phyloP scores from a whole-genome alignment of 2,113 vertebrate species.

The Lamprologus lemairii region DNA sequence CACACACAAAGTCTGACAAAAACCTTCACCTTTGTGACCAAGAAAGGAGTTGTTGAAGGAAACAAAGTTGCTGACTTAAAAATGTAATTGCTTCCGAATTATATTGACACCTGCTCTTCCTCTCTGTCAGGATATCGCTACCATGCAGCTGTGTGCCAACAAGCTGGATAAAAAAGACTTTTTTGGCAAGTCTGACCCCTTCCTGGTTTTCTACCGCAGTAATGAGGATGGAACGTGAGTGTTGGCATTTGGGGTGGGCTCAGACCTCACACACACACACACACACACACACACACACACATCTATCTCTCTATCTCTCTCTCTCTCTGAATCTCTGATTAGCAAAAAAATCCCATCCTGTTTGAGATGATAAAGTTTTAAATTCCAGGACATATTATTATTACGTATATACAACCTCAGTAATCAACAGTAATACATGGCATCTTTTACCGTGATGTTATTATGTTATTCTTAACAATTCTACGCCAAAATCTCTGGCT shows the following conservation, averaged over 20 bases:
- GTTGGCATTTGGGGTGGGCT: not conserved
- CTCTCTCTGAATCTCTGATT: not conserved
- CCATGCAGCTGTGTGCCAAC: constrained; percentile 97
- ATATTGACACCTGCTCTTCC: not conserved
- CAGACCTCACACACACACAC: not conserved
- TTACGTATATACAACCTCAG: not conserved
- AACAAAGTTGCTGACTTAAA: not conserved
- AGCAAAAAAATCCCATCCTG: not conserved
- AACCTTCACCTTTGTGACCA: not conserved
- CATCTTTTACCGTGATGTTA: not conserved
- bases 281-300: too few species aligned
- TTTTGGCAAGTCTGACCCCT: constrained; percentile 96
- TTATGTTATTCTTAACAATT: not conserved
- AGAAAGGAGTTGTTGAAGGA: not conserved
- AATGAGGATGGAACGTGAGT: constrained; percentile 98
- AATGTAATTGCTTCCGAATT: not conserved
- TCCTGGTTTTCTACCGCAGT: constrained; percentile 96
- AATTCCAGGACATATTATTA: not conserved
- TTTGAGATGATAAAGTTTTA: not conserved
- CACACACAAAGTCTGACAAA: not conserved
- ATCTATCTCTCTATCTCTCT: too few species aligned
- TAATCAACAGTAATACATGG: not conserved
- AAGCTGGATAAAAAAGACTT: constrained; percentile 99
- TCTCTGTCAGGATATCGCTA: constrained; percentile 83
- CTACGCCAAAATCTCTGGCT: not conserved